Evolutionary conservation across 2,888 invertebrate species (phyloP), one percentile per base, ranked within the genome.

Genomic region (Tipula vernalis): DNA sequence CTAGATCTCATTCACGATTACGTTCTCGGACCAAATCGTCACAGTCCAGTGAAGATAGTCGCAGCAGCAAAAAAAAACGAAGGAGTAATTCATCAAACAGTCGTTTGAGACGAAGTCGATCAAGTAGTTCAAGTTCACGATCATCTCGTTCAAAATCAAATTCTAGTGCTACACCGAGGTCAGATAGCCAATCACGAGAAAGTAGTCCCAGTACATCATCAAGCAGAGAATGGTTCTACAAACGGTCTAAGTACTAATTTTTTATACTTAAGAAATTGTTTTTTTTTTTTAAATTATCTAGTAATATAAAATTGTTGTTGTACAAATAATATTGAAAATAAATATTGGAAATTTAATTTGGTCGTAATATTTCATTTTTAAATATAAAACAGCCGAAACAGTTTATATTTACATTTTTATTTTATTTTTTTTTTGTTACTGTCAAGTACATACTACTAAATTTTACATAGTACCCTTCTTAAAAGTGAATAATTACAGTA

Each of bases 1-100:
- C 89, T 0, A 88, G 88, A 36, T 87, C 87, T 6, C 86, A 88
- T 28, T 87, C 87, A 10, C 86, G 87, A 3, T 88, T 89, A 13
- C 88, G 89, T 10, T 86, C 87, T 12, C 71, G 28, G 28, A 28
- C 71, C 2, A 71, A 71, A 71, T 71, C 71, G 28, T 71, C 71
- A 8, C 71, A 10, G 3, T 71, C 28, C 3, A 71, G 71, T 28
- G 71, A 28, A 3, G 71, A 28, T 71, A 28, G 71, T 28, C 12
- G 2, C 18, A 71, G 28, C 12, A 71, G 71, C 12, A 18, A 71
- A 28, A 71, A 28, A 28, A 71, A 28, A 18, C 71, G 71, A 0
- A 71, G 28, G 10, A 71, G 10, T 13, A 18, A 10, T 28, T 71
- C 28, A 6, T 71, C 71, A 12, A 6, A 71, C 2, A 28, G 28